These are phyloP conservation scores for Drosophila tani DNA, from an alignment of 1,140 invertebrate genomes.

Conservation along the genomic window DNA sequence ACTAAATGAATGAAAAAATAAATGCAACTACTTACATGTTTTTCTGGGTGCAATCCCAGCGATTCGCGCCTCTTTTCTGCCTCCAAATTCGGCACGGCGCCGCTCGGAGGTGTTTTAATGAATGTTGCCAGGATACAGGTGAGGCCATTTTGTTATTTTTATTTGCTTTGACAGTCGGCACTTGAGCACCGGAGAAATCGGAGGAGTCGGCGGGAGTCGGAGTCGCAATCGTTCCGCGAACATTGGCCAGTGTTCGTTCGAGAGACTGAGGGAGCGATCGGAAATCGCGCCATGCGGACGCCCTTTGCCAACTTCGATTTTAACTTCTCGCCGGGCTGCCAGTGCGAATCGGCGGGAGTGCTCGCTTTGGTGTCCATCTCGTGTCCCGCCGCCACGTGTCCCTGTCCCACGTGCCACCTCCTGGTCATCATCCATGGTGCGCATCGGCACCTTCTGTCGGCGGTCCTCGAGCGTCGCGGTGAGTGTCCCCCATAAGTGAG, in stretches of 20 bases:
- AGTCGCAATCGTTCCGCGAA: slow-evolving; percentile 24
- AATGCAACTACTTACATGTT: not conserved
- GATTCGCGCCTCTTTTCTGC: slow-evolving; percentile 12
- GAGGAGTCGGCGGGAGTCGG: slow-evolving; percentile 14
- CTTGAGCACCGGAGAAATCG: slow-evolving; percentile 68
- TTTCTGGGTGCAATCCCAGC: slow-evolving; percentile 6
- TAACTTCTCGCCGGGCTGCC: slow-evolving; percentile 74
- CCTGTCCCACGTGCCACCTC: slow-evolving; percentile 15
- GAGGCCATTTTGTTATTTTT: slow-evolving; percentile 83
- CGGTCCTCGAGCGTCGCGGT: slow-evolving; percentile 24
- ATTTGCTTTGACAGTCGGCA: slow-evolving; percentile 83
- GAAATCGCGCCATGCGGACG: slow-evolving; percentile 68
- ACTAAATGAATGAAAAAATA: too few relatives aligned
- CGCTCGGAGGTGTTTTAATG: slow-evolving; percentile 79
- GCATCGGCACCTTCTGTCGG: slow-evolving; percentile 14
- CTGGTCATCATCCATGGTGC: slow-evolving; percentile 42
- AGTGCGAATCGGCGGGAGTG: slow-evolving; percentile 20
- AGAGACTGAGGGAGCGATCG: slow-evolving; percentile 32
- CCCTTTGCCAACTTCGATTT: slow-evolving; percentile 77
- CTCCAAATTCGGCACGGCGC: slow-evolving; percentile 60
- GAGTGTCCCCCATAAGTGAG: slow-evolving; percentile 11
- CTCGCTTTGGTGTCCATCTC: slow-evolving; percentile 34
- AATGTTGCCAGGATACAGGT: slow-evolving; percentile 84
- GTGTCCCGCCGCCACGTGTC: slow-evolving; percentile 8
- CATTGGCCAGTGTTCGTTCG: slow-evolving; percentile 28